A percentile compares a stretch with the other conserved stretches of the same genome.
Evolutionary conservation across 1,140 invertebrate genomes (phyloP).

Genomic region (Panagrolaimus sp.): DNA sequence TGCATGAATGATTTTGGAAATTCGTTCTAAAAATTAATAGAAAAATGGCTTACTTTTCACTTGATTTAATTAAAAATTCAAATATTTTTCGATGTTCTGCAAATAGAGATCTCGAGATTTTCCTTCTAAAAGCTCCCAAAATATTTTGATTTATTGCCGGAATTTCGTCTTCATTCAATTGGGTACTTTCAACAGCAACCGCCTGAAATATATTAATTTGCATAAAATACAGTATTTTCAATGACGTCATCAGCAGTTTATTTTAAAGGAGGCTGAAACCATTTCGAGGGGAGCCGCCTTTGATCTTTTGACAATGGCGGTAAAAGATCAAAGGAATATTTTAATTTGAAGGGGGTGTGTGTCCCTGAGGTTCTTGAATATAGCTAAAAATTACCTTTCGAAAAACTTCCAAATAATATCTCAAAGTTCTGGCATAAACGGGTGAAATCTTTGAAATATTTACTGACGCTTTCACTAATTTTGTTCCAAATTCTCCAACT

Average conservation of each 20-base stretch:
- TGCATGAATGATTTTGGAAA: no score
- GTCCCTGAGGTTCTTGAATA: no score
- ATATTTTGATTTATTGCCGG: slow-evolving; percentile 32
- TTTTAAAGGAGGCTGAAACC: no score
- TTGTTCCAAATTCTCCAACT: slow-evolving; percentile 28
- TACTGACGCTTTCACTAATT: slow-evolving; percentile 32
- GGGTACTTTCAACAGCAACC: slow-evolving; percentile 28
- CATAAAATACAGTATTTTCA: no score
- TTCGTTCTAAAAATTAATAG: slow-evolving; percentile 13
- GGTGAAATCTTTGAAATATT: slow-evolving; percentile 33
- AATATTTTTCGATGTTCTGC: slow-evolving; percentile 37
- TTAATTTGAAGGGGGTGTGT: not conserved
- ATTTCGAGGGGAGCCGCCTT: no score
- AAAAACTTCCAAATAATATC: slow-evolving; percentile 36
- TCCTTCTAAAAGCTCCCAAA: slow-evolving; percentile 26
- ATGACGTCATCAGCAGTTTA: no score
- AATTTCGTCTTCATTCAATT: slow-evolving; percentile 28
- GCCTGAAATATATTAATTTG: slow-evolving; percentile 22
- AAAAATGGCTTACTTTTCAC: slow-evolving; percentile 18
- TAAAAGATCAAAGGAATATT: no score
- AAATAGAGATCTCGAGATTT: slow-evolving; percentile 36
- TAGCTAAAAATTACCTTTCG: slow-evolving; percentile 28
- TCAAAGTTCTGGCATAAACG: slow-evolving; percentile 32
- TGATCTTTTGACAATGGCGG: no score
- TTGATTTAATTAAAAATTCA: slow-evolving; percentile 31